Evolutionary conservation across 1,140 invertebrate genomes (phyloP).

Genomic region (Trinorchestia longiramus): DNA sequence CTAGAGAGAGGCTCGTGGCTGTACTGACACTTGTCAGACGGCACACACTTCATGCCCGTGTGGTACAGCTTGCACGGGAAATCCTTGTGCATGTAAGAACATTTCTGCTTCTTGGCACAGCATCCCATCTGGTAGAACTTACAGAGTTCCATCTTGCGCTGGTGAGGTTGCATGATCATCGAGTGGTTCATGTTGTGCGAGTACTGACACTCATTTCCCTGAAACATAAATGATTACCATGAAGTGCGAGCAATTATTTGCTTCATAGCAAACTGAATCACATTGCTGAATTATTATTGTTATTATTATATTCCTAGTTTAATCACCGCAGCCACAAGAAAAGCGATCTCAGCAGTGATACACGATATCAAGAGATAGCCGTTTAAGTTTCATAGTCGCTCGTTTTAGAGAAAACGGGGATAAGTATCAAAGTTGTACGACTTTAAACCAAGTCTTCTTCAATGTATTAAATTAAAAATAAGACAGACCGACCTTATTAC

Average conservation of each 20-base stretch:
- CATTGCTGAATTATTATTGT: no score
- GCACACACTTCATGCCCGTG: constrained; percentile 86
- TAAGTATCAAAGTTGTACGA: neutral
- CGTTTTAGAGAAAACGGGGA: neutral
- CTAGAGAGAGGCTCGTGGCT: constrained; percentile 89
- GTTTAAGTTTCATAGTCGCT: no score
- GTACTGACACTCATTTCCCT: constrained; percentile 84
- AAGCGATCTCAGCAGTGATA: no score
- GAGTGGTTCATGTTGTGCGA: constrained; percentile 87
- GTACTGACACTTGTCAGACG: constrained; percentile 90
- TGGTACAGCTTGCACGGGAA: constrained; percentile 98
- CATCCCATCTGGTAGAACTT: constrained; percentile 97
- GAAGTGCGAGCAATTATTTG: neutral
- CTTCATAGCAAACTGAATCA: no score
- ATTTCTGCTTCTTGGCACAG: constrained; percentile 95
- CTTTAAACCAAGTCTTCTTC: neutral
- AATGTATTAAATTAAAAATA: neutral
- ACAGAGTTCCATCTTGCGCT: constrained; percentile 91
- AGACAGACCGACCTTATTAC: constrained; percentile 44
- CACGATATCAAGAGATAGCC: no score
- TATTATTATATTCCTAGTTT: no score
- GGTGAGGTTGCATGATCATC: constrained; percentile 1
- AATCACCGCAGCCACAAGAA: no score
- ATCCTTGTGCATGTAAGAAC: constrained; percentile 96
- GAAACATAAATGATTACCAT: constrained; percentile 67